Percentiles rank a stretch among this genome's conserved stretches.
Evolutionary conservation across 2,888 invertebrate genomes (phyloP).

Genomic region (Mythimna impura): DNA sequence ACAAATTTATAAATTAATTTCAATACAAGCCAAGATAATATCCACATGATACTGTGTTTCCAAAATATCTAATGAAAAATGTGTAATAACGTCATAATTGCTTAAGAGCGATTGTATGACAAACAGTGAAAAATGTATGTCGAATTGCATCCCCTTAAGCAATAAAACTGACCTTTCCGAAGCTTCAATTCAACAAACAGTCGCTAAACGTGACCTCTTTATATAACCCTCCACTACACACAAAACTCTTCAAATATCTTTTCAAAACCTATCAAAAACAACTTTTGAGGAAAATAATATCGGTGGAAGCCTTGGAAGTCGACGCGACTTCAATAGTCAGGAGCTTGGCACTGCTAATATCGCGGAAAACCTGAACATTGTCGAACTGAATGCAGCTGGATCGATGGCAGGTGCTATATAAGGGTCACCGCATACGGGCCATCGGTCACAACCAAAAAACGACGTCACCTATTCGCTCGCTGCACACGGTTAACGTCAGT

Average conservation of each 20-base stretch:
- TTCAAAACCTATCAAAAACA: slow-evolving; percentile 35
- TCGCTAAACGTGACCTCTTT: background rate
- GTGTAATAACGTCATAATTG: too few relatives aligned
- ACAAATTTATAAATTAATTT: too few relatives aligned
- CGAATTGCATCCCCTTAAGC: too few relatives aligned
- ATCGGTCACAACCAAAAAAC: too few relatives aligned
- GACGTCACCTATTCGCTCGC: too few relatives aligned
- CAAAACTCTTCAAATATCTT: slow-evolving; percentile 25
- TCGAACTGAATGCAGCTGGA: slow-evolving; percentile 66
- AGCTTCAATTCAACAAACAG: background rate
- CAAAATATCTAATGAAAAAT: too few relatives aligned
- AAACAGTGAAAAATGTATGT: too few relatives aligned
- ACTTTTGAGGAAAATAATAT: slow-evolving; percentile 45
- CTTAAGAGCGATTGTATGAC: too few relatives aligned
- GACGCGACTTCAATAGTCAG: slow-evolving; percentile 36
- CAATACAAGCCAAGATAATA: too few relatives aligned
- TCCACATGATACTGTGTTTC: too few relatives aligned
- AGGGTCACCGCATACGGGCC: too few relatives aligned
- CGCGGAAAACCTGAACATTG: slow-evolving; percentile 45
- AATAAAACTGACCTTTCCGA: background rate
- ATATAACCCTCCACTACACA: slow-evolving; percentile 11
- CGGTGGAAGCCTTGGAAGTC: slow-evolving; percentile 36
- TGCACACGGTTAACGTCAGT: too few relatives aligned
- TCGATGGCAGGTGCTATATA: slow-evolving; percentile 37
- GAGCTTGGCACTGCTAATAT: slow-evolving; percentile 41